A percentile compares a stretch with the other conserved stretches of the same genome.
phyloP scores from a whole-genome alignment of 2,113 vertebrate species.

The Chloropsis cyanopogon region DNA sequence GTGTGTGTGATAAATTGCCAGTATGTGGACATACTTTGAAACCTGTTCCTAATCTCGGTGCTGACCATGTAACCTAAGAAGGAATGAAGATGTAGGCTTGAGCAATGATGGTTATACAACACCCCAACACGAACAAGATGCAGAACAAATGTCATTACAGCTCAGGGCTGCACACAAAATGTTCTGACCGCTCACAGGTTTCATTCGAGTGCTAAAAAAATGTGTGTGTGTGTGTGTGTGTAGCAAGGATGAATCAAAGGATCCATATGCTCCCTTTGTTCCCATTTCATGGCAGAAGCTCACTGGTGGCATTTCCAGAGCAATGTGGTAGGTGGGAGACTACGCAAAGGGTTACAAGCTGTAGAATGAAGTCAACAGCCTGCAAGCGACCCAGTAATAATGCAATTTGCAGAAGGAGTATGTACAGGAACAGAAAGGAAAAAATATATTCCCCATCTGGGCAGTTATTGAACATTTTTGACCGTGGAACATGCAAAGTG shows the following conservation, averaged over 20 bases:
- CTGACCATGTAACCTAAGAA: conserved; percentile 53
- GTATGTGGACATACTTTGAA: conserved; percentile 21
- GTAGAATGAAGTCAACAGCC: conserved; percentile 2
- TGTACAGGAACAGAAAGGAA: conserved; percentile 34
- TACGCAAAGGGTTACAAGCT: conserved; percentile 14
- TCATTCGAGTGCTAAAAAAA: neutral
- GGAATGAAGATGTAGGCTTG: neutral
- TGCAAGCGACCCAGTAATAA: neutral
- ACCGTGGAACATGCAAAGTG: conserved; percentile 7
- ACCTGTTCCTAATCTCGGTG: conserved; percentile 48
- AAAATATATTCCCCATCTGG: conserved; percentile 55
- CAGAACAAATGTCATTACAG: neutral
- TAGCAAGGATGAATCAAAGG: neutral
- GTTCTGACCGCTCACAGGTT: neutral
- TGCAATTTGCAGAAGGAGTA: conserved; percentile 16
- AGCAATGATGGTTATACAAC: conserved; percentile 22
- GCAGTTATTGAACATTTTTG: conserved; percentile 51
- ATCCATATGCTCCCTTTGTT: neutral
- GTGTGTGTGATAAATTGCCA: conserved; percentile 43
- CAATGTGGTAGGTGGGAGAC: neutral
- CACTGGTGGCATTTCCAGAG: neutral
- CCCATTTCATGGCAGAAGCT: neutral
- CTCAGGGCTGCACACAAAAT: neutral
- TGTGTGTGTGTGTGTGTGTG: neutral
- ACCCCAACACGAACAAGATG: neutral